Base-by-base conservation (phyloP, 2,113 vertebrate genomes). In the Antennarius striatus region DNA sequence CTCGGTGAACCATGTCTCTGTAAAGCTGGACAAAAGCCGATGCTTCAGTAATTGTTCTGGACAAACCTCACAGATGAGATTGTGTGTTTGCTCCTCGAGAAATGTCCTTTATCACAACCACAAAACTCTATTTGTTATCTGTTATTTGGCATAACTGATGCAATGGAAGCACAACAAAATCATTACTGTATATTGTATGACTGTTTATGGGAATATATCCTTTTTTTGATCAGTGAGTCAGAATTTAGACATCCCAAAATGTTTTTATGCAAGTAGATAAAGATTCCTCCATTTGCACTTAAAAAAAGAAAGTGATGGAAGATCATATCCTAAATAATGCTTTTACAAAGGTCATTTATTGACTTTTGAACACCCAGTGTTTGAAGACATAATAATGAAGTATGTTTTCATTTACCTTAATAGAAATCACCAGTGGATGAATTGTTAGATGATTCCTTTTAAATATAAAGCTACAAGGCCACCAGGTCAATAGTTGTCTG, bases 181-280 rank as follows among this genome's bases (percentile, higher is more conserved):
- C 6, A 22, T 42, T 16, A 11, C 4, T 14, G n/a, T 53, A 11
- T 16, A 14, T 47, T 72, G 3, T 39, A 10, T 55, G 5, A 14
- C 6, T 43, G 28, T 62, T 57, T 55, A 56, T n/a, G 43, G 28
- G 28, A 29, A 29, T 32, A 64, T 56, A 40, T 12, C 8, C 28
- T 2, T 57, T 30, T 30, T 74, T 74, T 79, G 48, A 53, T 64
- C 32, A 73, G 39, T 80, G 3, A 75, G 48, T 13, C 60, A 47
- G 5, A 58, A 54, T 16, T 15, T 22, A 16, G 9, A 39, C n/a
- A 12, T 46, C 6, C 32, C 32, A 16, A 55, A 4, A 22, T 48
- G 15, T 2, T 22, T 22, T 51, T 51, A 7, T 51, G 11, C 8
- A 7, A 6, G 3, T 43, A 43, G 7, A 36, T 4, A 3, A 36